A percentile compares a stretch with the other conserved stretches of the same genome.
Evolutionary conservation across 2,113 vertebrate genomes (phyloP).

Genomic region (Rhabdomys dilectus): DNA sequence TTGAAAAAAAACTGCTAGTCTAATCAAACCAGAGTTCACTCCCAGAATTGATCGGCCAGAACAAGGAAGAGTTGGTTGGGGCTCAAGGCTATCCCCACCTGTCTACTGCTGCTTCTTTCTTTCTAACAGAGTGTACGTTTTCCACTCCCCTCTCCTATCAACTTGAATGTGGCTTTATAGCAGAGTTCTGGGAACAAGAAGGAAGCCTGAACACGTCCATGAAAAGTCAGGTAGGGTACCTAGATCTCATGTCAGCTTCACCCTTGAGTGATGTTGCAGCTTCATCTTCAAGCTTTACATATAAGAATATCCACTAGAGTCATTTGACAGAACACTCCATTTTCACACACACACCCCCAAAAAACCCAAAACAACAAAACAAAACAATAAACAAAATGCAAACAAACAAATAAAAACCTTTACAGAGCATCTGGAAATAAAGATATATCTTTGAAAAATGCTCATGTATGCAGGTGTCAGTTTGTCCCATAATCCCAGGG

Average conservation of each 20-base stretch:
- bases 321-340: not conserved
- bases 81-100: not conserved
- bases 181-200: constrained; percentile 69
- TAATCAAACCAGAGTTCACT: not conserved
- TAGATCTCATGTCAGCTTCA: not conserved
- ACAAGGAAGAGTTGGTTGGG: accelerated
- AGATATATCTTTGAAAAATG: not conserved
- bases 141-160: constrained; percentile 72
- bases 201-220: not conserved
- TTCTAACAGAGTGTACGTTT: constrained; percentile 40
- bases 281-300: not conserved
- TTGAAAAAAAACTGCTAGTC: not conserved
- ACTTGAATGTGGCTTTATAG: constrained; percentile 67
- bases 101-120: constrained; percentile 56
- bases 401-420: not conserved
- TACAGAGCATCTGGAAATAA: not conserved
- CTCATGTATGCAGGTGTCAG: not conserved
- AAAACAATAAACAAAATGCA: no score
- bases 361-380: not conserved
- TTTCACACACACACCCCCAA: no score
- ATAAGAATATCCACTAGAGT: accelerated
- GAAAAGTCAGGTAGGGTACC: not conserved
- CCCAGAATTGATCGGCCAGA: not conserved
- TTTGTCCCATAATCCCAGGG: not conserved
- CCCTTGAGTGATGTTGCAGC: not conserved